Evolutionary conservation across 1,140 invertebrate species (phyloP), one percentile per base, ranked within the genome.

Genomic region (Bicyclus anynana): DNA sequence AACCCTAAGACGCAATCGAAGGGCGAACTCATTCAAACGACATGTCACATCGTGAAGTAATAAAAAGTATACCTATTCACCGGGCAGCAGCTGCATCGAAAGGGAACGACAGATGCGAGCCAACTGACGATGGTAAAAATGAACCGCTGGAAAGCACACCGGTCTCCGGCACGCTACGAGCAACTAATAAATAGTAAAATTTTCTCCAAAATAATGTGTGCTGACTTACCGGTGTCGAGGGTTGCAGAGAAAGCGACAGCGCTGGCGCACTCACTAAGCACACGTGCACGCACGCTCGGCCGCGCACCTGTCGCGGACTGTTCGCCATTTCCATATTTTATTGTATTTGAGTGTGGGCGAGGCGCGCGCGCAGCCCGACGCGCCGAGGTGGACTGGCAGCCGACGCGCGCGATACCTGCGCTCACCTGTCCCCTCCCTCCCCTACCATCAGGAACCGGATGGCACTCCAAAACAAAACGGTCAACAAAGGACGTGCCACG

Each of bases 391-490:
- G 77, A 86, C 84, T 87, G 84, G 74, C 75, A 70, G 66, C 67
- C 71, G 73, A 62, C 67, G 72, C 69, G 72, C 78, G 68, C 78
- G 73, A 71, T 84, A 84, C 81, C 81, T 84, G 81, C 81, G 77
- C 74, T 77, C 80, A 83, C 78, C 80, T 81, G 78, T 75, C 81
- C 79, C 80, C 80, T 68, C 63, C 72, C 37, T 33, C 70, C 77
- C 74, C 77, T 70, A 72, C 80, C 74, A 80, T 75, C 72, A 82
- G 81, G 80, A 87, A 87, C 84, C 81, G 81, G 81, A 87, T 85
- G 84, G 80, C 80, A 75, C 77, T 87, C 80, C 84, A 87, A 87
- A 84, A 87, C 84, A 87, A 87, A 87, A 84, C 81, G 77, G 79
- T 82, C 80, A 84, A 87, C 84, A 83, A 84, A 87, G 81, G 84